These are phyloP conservation scores for Blennius ocellaris DNA, from an alignment of 2,113 vertebrate genomes.

Conservation along the genomic window DNA sequence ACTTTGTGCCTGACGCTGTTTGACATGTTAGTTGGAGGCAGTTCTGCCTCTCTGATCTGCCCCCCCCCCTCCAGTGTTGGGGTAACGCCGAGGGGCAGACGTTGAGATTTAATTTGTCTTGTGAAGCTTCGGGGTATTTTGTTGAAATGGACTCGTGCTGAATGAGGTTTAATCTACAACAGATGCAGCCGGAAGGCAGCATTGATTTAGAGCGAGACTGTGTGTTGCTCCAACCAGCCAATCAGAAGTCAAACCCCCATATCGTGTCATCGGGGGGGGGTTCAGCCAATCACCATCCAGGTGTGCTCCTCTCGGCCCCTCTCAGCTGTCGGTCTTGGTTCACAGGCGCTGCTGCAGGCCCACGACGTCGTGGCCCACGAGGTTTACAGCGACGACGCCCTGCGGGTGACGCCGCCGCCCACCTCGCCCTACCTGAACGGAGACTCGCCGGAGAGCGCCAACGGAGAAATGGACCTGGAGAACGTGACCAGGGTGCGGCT, in stretches of 20 bases:
- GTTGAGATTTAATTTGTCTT: conserved; percentile 44
- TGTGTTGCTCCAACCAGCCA: too few species aligned
- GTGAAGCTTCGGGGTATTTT: conserved; percentile 39
- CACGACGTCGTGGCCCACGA: conserved; percentile 99
- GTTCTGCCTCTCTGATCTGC: conserved; percentile 36
- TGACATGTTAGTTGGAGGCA: conserved; percentile 43
- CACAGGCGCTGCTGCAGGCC: conserved; percentile 96
- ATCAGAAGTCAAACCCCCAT: too few species aligned
- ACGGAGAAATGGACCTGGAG: conserved; percentile 98
- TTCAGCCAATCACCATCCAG: too few species aligned
- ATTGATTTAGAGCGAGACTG: too few species aligned
- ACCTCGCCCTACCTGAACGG: conserved; percentile 98
- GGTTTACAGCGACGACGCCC: conserved; percentile 97
- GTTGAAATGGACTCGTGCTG: background rate
- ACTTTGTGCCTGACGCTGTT: conserved; percentile 37
- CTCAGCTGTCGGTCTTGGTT: background rate
- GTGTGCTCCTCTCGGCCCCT: too few species aligned
- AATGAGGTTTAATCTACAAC: too few species aligned
- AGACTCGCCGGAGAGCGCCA: conserved; percentile 96
- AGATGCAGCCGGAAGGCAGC: too few species aligned
- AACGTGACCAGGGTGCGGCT: conserved; percentile 97
- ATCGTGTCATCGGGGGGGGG: too few species aligned
- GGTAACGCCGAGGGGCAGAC: too few species aligned
- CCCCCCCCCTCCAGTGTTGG: conserved; percentile 1
- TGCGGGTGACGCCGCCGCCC: conserved; percentile 97